phyloP scores from a whole-genome alignment of 2,113 vertebrate species.

The Tauraco erythrolophus region DNA sequence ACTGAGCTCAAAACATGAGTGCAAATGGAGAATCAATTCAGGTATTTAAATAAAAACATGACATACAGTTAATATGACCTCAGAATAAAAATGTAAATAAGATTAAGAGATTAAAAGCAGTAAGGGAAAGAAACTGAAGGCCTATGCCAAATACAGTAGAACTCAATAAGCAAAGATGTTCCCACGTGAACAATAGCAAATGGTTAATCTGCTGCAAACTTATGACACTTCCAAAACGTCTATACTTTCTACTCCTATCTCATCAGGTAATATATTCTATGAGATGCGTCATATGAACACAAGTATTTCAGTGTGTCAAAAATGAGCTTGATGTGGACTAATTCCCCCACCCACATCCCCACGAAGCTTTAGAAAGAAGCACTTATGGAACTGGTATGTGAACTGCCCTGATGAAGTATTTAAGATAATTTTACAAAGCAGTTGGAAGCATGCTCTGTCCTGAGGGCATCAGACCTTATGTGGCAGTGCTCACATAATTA shows the following conservation, averaged over 20 bases:
- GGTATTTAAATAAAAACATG: neutral
- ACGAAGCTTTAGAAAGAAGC: conserved; percentile 29
- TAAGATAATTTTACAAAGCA: conserved; percentile 30
- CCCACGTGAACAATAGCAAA: neutral
- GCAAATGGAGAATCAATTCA: neutral
- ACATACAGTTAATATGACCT: neutral
- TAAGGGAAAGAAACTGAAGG: neutral
- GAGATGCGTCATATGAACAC: neutral
- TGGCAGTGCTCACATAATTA: conserved; percentile 2
- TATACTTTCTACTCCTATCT: neutral
- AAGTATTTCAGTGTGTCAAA: conserved; percentile 31
- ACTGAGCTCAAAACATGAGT: neutral
- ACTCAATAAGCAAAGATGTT: neutral
- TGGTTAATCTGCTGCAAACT: neutral
- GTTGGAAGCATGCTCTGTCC: neutral
- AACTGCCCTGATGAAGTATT: neutral
- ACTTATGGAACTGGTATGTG: neutral
- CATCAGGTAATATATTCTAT: neutral
- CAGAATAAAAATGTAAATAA: neutral
- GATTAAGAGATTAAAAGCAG: neutral
- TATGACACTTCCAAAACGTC: conserved; percentile 18
- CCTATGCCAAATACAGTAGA: neutral
- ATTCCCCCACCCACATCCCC: conserved; percentile 13
- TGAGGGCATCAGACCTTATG: conserved; percentile 20
- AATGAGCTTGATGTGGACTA: conserved; percentile 21